These are phyloP conservation scores for Malachius bipustulatus DNA, from an alignment of 2,888 invertebrate species.

Conservation along the genomic window DNA sequence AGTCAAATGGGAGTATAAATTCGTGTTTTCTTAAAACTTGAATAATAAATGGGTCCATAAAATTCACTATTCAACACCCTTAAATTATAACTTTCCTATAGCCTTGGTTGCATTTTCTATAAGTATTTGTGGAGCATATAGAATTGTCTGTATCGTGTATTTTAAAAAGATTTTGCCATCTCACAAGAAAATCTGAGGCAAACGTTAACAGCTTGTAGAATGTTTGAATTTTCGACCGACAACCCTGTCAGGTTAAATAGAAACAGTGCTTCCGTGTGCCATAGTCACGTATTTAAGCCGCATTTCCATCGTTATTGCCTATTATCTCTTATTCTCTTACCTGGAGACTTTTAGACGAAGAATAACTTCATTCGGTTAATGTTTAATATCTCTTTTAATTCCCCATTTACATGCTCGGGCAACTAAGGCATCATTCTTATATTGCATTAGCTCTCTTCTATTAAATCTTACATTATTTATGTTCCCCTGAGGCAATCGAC, in stretches of 20 bases:
- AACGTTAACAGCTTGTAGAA: no score
- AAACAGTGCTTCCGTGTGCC: slow-evolving; percentile 15
- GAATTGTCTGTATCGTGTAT: no score
- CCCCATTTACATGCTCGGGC: slow-evolving; percentile 21
- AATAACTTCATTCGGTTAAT: slow-evolving; percentile 25
- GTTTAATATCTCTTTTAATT: slow-evolving; percentile 21
- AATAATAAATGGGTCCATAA: no score
- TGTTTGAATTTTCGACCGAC: no score
- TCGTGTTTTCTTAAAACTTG: no score
- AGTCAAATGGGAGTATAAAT: no score
- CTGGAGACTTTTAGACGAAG: slow-evolving; percentile 22
- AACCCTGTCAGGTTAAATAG: slow-evolving; percentile 16
- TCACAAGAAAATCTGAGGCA: no score
- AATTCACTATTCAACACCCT: no score
- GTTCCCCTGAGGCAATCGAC: slow-evolving; percentile 6
- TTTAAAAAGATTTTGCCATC: no score
- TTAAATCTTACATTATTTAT: slow-evolving; percentile 15
- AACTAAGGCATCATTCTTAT: slow-evolving; percentile 17
- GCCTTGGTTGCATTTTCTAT: no score
- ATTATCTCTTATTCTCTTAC: slow-evolving; percentile 28
- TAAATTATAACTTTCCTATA: no score
- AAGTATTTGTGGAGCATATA: no score
- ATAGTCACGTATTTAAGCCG: slow-evolving; percentile 25
- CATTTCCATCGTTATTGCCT: slow-evolving; percentile 30
- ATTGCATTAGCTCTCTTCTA: slow-evolving; percentile 15